These are phyloP conservation scores for Nemoura dubitans DNA, from an alignment of 2,888 invertebrate species.

Conservation along the genomic window DNA sequence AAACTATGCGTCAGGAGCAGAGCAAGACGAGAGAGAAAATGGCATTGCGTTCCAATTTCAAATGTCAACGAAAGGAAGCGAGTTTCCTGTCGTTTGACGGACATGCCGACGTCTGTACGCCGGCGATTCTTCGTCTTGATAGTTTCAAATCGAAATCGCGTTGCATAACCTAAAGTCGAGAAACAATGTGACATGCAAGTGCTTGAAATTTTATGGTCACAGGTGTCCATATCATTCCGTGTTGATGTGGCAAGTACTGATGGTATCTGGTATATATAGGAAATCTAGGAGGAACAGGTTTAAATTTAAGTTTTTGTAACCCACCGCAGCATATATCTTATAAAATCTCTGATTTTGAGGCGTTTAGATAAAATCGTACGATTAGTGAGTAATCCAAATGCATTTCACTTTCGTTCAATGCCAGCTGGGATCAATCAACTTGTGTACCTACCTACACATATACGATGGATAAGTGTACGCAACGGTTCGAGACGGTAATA, in stretches of 20 bases:
- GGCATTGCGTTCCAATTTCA: background rate
- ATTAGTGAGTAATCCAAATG: background rate
- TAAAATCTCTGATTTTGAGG: background rate
- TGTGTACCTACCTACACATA: no score
- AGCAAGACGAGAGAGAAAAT: background rate
- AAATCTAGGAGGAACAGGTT: background rate
- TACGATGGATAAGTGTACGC: background rate
- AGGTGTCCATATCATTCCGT: background rate
- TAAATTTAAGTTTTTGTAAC: background rate
- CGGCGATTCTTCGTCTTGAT: no score
- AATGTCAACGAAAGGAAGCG: background rate
- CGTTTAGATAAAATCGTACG: background rate
- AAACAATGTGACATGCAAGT: no score
- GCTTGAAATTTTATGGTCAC: background rate
- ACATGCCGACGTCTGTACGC: no score
- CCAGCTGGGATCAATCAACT: background rate
- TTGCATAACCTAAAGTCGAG: no score
- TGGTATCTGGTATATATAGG: no score
- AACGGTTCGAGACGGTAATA: background rate
- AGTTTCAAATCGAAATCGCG: no score
- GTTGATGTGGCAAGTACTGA: no score
- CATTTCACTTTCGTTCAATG: background rate
- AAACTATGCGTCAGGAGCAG: background rate
- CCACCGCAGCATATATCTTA: background rate
- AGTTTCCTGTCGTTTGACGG: background rate